Percentiles rank a stretch among this genome's conserved stretches.
phyloP scores from a whole-genome alignment of 2,888 invertebrate species.

The Hemistola chrysoprasaria region DNA sequence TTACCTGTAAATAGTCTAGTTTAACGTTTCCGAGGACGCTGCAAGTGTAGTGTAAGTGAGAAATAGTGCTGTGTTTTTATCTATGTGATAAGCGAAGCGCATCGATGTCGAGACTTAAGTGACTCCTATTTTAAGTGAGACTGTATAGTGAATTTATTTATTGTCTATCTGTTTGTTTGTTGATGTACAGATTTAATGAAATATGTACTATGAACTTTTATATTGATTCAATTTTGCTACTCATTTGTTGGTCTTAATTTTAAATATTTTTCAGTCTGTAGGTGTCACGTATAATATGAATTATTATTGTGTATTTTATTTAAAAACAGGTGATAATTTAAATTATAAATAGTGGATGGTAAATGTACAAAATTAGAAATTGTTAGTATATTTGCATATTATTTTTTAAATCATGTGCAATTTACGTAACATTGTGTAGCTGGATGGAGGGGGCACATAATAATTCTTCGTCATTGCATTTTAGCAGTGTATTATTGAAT shows the following conservation, averaged over 20 bases:
- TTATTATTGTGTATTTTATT: constrained; percentile 46
- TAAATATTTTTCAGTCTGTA: constrained; percentile 51
- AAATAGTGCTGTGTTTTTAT: constrained; percentile 79
- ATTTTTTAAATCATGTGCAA: constrained; percentile 76
- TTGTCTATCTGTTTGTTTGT: constrained; percentile 68
- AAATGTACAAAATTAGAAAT: constrained; percentile 75
- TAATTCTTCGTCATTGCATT: constrained; percentile 73
- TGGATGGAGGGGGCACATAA: constrained; percentile 59
- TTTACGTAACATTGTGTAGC: constrained; percentile 65
- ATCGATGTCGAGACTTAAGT: constrained; percentile 57
- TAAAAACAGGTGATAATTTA: constrained; percentile 64
- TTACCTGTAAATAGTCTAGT: constrained; percentile 63
- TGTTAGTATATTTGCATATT: constrained; percentile 72
- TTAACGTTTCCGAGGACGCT: constrained; percentile 56
- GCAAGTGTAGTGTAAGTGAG: constrained; percentile 76
- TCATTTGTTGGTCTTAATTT: constrained; percentile 44
- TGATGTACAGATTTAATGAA: constrained; percentile 68
- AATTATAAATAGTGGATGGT: constrained; percentile 59
- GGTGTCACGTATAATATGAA: constrained; percentile 45
- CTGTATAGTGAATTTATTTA: constrained; percentile 79
- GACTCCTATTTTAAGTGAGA: constrained; percentile 70
- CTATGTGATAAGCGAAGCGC: constrained; percentile 77
- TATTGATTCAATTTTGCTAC: constrained; percentile 69
- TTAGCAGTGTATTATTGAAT: constrained; percentile 62
- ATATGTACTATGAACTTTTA: constrained; percentile 70